Evolutionary conservation across 1,140 invertebrate species (phyloP).

Genomic region (Cyclargus thomasi): DNA sequence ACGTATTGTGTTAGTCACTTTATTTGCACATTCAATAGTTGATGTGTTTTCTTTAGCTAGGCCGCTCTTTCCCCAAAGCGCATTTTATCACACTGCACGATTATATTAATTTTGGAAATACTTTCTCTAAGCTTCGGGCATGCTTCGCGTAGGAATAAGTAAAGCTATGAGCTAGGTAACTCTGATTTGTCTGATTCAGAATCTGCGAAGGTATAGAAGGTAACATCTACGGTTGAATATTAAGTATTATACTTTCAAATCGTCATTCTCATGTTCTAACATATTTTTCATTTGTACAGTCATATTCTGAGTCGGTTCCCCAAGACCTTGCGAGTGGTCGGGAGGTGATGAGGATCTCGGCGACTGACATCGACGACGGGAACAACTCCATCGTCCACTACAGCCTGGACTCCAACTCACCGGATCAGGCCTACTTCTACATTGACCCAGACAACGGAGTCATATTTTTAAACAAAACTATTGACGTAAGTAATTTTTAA

Average conservation of each 20-base stretch:
- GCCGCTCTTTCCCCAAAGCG: slow-evolving; percentile 69
- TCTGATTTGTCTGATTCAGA: neutral
- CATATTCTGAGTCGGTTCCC: slow-evolving; percentile 84
- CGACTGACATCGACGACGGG: slow-evolving; percentile 91
- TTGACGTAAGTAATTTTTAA: slow-evolving; percentile 77
- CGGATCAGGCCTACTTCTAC: slow-evolving; percentile 82
- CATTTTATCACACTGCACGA: slow-evolving; percentile 73
- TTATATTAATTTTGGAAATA: slow-evolving; percentile 68
- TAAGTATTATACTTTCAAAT: neutral
- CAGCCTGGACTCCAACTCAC: slow-evolving; percentile 76
- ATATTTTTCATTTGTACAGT: slow-evolving; percentile 69
- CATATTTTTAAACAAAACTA: slow-evolving; percentile 83
- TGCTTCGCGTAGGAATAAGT: slow-evolving; percentile 67
- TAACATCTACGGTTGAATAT: neutral
- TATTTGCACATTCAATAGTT: slow-evolving; percentile 72
- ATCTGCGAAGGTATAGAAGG: neutral
- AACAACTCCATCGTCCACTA: slow-evolving; percentile 86
- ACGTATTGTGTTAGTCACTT: slow-evolving; percentile 66
- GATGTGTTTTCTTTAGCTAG: slow-evolving; percentile 72
- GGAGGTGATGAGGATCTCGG: slow-evolving; percentile 90
- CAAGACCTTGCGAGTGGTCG: slow-evolving; percentile 81
- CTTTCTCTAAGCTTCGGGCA: slow-evolving; percentile 72
- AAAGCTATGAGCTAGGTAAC: slow-evolving; percentile 27
- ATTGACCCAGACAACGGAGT: slow-evolving; percentile 87
- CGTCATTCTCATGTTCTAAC: slow-evolving; percentile 3